phyloP scores from a whole-genome alignment of 2,888 invertebrate species.

The Hirudinaria manillensis region DNA sequence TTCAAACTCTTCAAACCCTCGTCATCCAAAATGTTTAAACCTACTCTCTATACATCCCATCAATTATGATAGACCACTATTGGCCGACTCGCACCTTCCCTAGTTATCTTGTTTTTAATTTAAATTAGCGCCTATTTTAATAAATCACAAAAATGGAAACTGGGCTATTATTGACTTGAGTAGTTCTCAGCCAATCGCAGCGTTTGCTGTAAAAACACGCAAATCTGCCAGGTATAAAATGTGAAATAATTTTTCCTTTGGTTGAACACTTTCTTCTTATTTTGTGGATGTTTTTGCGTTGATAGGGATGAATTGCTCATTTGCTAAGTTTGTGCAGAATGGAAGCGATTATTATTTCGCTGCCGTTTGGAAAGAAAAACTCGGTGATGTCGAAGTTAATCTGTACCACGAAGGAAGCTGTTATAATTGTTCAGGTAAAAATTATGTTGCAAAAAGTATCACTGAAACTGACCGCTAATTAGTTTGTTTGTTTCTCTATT shows the following conservation, averaged over 20 bases:
- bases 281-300: background rate
- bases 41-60: too few species aligned
- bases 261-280: too few species aligned
- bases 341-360: background rate
- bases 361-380: background rate
- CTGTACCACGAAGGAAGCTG: background rate
- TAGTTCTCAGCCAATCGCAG: background rate
- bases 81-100: too few species aligned
- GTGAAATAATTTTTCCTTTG: too few species aligned
- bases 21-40: too few species aligned
- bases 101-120: too few species aligned
- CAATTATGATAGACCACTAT: too few species aligned
- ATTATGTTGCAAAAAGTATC: background rate
- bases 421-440: conserved; percentile 14
- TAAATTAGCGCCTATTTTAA: too few species aligned
- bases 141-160: too few species aligned
- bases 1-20: too few species aligned
- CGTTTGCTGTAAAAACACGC: too few species aligned
- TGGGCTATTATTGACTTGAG: background rate
- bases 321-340: background rate
- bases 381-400: background rate
- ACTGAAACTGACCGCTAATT: background rate
- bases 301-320: background rate
- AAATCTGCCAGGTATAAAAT: too few species aligned
- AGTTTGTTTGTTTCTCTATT: background rate